Conservation (phyloP, 2,888 invertebrate species). For the Agapostemon virescens region DNA sequence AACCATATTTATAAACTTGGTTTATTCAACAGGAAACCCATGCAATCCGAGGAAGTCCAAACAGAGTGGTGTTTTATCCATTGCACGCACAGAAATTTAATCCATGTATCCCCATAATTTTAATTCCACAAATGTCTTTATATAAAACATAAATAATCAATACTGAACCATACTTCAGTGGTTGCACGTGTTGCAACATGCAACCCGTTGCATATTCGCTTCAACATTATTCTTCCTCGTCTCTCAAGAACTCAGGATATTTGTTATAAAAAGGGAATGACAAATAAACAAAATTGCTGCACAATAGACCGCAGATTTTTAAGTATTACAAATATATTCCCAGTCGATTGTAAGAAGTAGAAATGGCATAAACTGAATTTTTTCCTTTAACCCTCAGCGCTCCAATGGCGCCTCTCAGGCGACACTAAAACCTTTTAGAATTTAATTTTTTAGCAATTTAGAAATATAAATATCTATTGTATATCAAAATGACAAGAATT, state of each 20-base stretch:
- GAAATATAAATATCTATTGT: too few species aligned
- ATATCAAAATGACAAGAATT: too few species aligned
- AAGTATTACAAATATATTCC: neutral
- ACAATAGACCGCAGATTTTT: too few species aligned
- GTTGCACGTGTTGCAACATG: too few species aligned
- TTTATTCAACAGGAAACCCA: conserved; percentile 18
- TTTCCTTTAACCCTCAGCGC: too few species aligned
- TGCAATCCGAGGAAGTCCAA: neutral
- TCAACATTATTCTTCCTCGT: neutral
- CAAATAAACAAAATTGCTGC: too few species aligned
- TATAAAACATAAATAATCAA: neutral
- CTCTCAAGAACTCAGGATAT: neutral
- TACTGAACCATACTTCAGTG: too few species aligned
- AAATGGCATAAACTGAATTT: neutral
- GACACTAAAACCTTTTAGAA: too few species aligned
- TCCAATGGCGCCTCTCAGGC: too few species aligned
- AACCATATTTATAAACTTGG: conserved; percentile 19
- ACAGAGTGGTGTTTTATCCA: neutral
- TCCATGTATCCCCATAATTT: neutral
- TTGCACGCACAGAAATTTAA: neutral
- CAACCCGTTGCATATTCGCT: neutral
- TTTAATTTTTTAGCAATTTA: too few species aligned
- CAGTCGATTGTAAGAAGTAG: neutral
- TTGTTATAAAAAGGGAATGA: neutral
- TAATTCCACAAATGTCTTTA: neutral